Evolutionary conservation across 2,888 invertebrate species (phyloP).

Genomic region (Capitulum mitella): DNA sequence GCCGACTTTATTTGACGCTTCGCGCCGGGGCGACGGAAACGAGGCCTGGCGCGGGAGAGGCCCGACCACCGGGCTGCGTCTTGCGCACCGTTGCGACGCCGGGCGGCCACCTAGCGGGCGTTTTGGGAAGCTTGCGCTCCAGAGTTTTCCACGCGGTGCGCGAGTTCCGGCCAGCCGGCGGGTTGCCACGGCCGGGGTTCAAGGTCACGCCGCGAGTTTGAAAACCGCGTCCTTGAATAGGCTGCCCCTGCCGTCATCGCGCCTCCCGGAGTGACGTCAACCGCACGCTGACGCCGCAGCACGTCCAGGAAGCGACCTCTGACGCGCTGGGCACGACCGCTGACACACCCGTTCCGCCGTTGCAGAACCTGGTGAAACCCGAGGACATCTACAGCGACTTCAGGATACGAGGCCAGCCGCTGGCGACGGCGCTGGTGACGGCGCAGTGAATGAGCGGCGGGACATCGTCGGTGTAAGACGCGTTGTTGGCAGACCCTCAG

Average conservation of each 20-base stretch:
- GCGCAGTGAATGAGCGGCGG: not conserved
- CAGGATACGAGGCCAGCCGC: not conserved
- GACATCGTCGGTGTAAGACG: no score
- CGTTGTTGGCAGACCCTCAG: no score
- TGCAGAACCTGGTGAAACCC: not conserved
- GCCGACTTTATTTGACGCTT: not conserved
- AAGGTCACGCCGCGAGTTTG: not conserved
- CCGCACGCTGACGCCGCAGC: not conserved
- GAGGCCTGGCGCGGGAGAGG: not conserved
- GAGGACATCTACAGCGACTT: not conserved
- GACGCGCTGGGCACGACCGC: not conserved
- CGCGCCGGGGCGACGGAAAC: not conserved
- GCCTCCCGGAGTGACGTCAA: not conserved
- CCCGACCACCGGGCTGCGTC: no score
- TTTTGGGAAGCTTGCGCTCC: not conserved
- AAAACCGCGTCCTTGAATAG: not conserved
- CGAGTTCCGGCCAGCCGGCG: not conserved
- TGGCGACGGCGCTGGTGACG: conserved; percentile 7
- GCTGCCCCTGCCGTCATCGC: not conserved
- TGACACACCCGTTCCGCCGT: not conserved
- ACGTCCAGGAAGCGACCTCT: not conserved
- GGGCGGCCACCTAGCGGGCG: not conserved
- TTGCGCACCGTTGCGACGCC: not conserved
- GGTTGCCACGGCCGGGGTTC: not conserved
- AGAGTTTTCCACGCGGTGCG: not conserved